Evolutionary conservation across 2,113 vertebrate genomes (phyloP).

Genomic region (Furnarius figulus): DNA sequence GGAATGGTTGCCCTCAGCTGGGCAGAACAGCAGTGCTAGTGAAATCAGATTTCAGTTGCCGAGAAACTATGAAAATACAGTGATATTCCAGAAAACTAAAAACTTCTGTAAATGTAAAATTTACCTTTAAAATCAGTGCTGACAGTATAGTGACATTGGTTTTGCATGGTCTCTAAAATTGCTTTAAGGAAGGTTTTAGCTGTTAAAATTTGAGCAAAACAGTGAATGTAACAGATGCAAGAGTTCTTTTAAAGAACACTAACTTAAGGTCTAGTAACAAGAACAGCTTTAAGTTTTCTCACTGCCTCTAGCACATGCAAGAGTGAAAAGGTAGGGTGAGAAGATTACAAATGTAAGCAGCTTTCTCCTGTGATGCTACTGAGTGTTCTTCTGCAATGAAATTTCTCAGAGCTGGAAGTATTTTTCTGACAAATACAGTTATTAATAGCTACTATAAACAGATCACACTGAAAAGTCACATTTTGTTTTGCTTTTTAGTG

Average conservation of each 20-base stretch:
- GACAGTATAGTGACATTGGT: not conserved
- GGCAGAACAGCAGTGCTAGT: not conserved
- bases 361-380: not conserved
- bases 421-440: not conserved
- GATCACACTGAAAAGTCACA: not conserved
- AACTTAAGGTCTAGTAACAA: not conserved
- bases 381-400: not conserved
- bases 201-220: not conserved
- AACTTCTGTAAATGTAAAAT: not conserved
- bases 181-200: not conserved
- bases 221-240: not conserved
- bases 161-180: not conserved
- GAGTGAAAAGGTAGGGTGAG: not conserved
- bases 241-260: not conserved
- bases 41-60: not conserved
- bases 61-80: not conserved
- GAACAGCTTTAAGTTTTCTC: not conserved
- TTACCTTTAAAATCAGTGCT: not conserved
- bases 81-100: not conserved
- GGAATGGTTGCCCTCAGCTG: not conserved
- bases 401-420: not conserved
- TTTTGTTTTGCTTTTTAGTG: not conserved
- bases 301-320: not conserved
- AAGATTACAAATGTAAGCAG: not conserved
- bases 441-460: not conserved